Evolutionary conservation across 2,888 invertebrate genomes (phyloP), one percentile per base, ranked within the genome.

Genomic region (Zaprionus obscuricornis): DNA sequence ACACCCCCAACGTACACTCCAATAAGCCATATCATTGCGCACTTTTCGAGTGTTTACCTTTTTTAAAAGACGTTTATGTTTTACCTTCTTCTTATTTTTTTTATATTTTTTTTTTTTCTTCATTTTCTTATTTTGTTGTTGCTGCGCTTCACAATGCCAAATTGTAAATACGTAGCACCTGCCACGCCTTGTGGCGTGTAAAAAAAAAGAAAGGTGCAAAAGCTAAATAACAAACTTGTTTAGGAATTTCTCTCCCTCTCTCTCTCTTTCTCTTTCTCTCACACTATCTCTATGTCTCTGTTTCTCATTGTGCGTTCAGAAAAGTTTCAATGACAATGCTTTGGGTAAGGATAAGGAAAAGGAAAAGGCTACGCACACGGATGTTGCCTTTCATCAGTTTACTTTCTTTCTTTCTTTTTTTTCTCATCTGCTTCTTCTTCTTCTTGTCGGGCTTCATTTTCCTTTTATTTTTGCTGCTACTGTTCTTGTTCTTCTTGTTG

Each of bases 181-280:
- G 45, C 66, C 58, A 52, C 45, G 47, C 36, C 22, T 22, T 3
- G 3, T 4, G 20, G 16, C n/a, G 46, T 36, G 33, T 50, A 29
- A 57, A 82, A n/a, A n/a, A n/a, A n/a, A n/a, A n/a, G n/a, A n/a
- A 68, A 85, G 83, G 75, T 78, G 72, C 68, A 60, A 78, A 74
- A 71, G 68, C 79, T 85, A 83, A 85, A 78, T 85, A 79, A 79
- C 86, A 84, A 86, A 85, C 81, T 83, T 79, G 76, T 69, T 76
- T 70, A 54, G 60, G 55, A 51, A 65, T 72, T 85, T 74, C 65
- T 65, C 71, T 27, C 50, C 45, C 47, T 68, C 14, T 40, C 39
- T 29, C 29, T 4, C 18, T 22, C 8, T 49, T 29, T 17, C 14
- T 24, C 31, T 26, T 20, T 34, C 66, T 62, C 37, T 56, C 29